A percentile compares a stretch with the other conserved stretches of the same genome.
Evolutionary conservation across 2,113 vertebrate genomes (phyloP).

Genomic region (Dromas ardeola): DNA sequence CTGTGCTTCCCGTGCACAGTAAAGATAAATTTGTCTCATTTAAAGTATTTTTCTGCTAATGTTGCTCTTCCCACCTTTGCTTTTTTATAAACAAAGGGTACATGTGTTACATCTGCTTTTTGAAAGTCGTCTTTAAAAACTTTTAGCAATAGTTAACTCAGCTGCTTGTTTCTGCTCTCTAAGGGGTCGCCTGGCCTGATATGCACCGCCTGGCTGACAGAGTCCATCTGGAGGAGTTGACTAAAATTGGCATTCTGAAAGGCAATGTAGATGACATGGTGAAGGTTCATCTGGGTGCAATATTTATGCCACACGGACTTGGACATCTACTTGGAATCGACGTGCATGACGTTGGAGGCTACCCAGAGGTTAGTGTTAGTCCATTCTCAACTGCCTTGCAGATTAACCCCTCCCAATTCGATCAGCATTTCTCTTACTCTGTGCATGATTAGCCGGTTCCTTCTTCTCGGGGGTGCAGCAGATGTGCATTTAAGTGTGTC

Average conservation of each 20-base stretch:
- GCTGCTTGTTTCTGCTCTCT: constrained; percentile 26
- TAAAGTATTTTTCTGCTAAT: background rate
- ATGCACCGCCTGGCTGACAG: constrained; percentile 94
- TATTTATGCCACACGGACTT: constrained; percentile 97
- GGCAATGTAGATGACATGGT: constrained; percentile 91
- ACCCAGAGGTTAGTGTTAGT: constrained; percentile 87
- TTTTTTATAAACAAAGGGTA: background rate
- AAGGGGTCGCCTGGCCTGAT: constrained; percentile 91
- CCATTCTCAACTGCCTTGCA: background rate
- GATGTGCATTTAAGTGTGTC: background rate
- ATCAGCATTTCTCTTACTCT: background rate
- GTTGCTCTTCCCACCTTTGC: background rate
- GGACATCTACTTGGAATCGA: constrained; percentile 96
- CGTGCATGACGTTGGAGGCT: constrained; percentile 96
- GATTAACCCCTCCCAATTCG: background rate
- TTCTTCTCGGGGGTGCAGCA: background rate
- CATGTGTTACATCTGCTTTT: background rate
- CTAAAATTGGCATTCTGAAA: constrained; percentile 83
- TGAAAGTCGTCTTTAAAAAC: background rate
- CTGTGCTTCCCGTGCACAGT: background rate
- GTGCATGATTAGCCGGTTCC: background rate
- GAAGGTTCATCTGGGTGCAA: constrained; percentile 88
- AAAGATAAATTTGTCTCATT: background rate
- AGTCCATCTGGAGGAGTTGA: constrained; percentile 91
- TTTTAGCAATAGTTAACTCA: constrained; percentile 12